Percentiles rank a stretch among this genome's conserved stretches.
Evolutionary conservation across 2,888 invertebrate genomes (phyloP).

Genomic region (Drosophila ustulata): DNA sequence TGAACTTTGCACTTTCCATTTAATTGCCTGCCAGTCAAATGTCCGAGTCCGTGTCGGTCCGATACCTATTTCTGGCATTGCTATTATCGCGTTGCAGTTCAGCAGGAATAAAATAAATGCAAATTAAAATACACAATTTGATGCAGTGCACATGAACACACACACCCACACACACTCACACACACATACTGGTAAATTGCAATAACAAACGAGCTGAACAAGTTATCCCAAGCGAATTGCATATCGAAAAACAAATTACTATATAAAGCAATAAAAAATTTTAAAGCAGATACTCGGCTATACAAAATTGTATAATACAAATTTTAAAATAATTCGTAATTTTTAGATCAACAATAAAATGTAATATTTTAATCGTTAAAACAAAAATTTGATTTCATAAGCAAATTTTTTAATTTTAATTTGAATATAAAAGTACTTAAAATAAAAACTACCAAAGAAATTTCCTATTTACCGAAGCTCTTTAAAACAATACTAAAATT

Average conservation of each 20-base stretch:
- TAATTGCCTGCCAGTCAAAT: conserved; percentile 65
- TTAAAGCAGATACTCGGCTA: background rate
- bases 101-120: conserved; percentile 30
- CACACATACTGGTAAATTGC: conserved; percentile 2
- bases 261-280: background rate
- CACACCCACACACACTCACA: conserved; percentile 3
- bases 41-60: conserved; percentile 34
- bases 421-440: no score
- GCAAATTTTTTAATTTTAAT: no score
- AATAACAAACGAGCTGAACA: conserved; percentile 10
- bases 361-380: no score
- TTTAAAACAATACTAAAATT: no score
- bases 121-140: conserved; percentile 28
- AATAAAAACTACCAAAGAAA: no score
- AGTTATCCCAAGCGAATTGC: conserved; percentile 19
- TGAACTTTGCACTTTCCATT: conserved; percentile 31
- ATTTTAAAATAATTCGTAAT: no score
- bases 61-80: conserved; percentile 42
- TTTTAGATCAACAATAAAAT: no score
- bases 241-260: conserved; percentile 13
- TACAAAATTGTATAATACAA: no score
- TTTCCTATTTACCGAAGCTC: no score
- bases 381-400: no score
- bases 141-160: conserved; percentile 8
- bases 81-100: conserved; percentile 42